Percentiles rank a stretch among this genome's conserved stretches.
These are phyloP conservation scores for Taurulus bubalis DNA, from an alignment of 2,113 vertebrate species.

Conservation along the genomic window DNA sequence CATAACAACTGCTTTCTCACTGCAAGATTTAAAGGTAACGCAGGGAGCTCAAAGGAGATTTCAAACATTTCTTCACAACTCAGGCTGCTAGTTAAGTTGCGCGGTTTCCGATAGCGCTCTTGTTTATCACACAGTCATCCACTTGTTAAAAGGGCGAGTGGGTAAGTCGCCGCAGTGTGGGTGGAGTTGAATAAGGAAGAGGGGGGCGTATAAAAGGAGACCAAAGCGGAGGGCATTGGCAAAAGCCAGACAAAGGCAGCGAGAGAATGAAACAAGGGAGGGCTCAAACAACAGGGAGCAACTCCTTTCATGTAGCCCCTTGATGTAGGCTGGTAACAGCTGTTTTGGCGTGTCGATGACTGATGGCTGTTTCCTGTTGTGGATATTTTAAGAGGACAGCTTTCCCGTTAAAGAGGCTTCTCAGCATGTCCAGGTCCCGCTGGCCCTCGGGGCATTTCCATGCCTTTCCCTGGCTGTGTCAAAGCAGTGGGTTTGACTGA, in stretches of 20 bases:
- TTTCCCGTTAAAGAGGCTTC: conserved; percentile 84
- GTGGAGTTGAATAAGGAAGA: conserved; percentile 67
- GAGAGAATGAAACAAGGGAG: conserved; percentile 82
- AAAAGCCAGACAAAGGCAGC: conserved; percentile 74
- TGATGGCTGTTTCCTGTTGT: conserved; percentile 92
- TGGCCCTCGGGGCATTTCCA: conserved; percentile 77
- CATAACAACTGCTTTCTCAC: conserved; percentile 47
- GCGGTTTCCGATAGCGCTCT: conserved; percentile 50
- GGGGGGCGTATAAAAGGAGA: conserved; percentile 67
- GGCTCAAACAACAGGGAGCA: conserved; percentile 81
- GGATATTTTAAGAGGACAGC: conserved; percentile 86
- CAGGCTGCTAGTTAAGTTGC: conserved; percentile 44
- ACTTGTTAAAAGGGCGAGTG: conserved; percentile 64
- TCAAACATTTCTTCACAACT: conserved; percentile 30
- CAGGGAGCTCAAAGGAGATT: conserved; percentile 37
- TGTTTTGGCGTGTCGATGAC: conserved; percentile 87
- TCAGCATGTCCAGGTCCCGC: conserved; percentile 72
- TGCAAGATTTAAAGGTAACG: conserved; percentile 46
- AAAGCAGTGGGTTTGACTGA: conserved; percentile 69
- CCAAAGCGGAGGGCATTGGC: conserved; percentile 71
- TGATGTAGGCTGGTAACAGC: conserved; percentile 90
- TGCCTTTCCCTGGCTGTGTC: conserved; percentile 76
- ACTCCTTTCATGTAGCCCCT: conserved; percentile 85
- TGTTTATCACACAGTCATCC: conserved; percentile 65
- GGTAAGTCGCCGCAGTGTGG: conserved; percentile 65